phyloP scores from a whole-genome alignment of 2,113 vertebrate genomes.

The Arvicanthis niloticus region DNA sequence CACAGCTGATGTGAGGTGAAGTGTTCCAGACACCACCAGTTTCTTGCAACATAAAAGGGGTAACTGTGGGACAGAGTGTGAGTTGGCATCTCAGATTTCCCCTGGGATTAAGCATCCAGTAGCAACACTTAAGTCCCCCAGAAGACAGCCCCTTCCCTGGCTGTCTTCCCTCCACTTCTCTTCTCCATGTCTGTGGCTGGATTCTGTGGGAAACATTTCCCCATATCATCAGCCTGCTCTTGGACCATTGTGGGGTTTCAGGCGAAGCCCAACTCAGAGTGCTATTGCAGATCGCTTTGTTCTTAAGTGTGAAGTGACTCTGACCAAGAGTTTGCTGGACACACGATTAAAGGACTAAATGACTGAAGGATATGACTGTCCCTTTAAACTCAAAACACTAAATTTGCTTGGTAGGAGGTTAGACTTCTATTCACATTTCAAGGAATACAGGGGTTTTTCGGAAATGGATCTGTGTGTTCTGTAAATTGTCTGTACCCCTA shows the following conservation, averaged over 20 bases:
- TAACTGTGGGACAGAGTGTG: background rate
- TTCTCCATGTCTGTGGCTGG: rapidly evolving
- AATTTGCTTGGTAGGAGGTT: background rate
- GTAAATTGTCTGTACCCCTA: rapidly evolving
- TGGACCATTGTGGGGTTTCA: background rate
- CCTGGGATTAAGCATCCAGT: rapidly evolving
- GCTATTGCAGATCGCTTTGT: background rate
- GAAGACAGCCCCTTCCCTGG: rapidly evolving
- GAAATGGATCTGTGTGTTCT: background rate
- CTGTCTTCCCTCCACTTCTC: background rate
- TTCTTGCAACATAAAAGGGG: background rate
- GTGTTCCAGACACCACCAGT: too few relatives aligned
- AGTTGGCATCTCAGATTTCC: background rate
- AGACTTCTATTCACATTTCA: background rate
- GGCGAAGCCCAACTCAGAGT: background rate
- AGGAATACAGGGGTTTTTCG: background rate
- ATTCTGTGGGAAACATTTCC: background rate
- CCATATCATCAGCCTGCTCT: background rate
- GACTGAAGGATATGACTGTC: rapidly evolving
- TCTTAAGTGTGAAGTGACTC: rapidly evolving
- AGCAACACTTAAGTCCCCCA: rapidly evolving
- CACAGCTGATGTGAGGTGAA: rapidly evolving
- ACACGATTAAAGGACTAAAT: background rate
- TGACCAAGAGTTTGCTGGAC: background rate
- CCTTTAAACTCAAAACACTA: background rate